Conservation (phyloP, 2,797 vertebrate species). For the Pangasius krempfi region DNA sequence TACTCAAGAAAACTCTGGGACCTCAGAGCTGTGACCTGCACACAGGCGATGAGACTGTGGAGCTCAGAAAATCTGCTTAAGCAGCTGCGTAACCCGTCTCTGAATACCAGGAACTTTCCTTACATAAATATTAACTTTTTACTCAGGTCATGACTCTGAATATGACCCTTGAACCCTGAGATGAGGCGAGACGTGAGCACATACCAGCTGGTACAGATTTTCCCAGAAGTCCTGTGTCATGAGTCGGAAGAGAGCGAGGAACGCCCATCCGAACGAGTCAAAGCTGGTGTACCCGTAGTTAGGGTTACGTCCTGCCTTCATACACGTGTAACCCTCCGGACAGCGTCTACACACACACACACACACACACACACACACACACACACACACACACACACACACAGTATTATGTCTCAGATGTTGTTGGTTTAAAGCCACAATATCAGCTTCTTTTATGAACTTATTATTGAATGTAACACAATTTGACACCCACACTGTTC, state of each 20-base stretch:
- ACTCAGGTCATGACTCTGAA: background rate
- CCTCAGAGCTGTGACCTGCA: background rate
- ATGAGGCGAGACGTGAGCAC: conserved; percentile 19
- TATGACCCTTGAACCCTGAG: background rate
- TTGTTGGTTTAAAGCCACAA: background rate
- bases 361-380: conserved; percentile 16
- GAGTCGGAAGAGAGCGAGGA: conserved; percentile 95
- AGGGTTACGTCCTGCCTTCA: conserved; percentile 97
- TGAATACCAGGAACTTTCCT: background rate
- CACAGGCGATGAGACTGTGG: background rate
- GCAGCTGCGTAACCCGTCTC: background rate
- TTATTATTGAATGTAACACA: background rate
- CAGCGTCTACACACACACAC: conserved; percentile 67
- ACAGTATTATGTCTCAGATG: background rate
- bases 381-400: conserved; percentile 17
- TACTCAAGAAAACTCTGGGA: background rate
- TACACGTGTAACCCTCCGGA: conserved; percentile 90
- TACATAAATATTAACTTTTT: background rate
- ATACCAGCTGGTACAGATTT: conserved; percentile 95
- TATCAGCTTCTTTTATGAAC: background rate
- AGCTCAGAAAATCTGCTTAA: background rate
- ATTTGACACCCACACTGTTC: background rate
- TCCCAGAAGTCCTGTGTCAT: conserved; percentile 99
- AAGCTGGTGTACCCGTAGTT: conserved; percentile 99
- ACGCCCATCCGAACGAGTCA: conserved; percentile 98